Evolutionary conservation across 2,888 invertebrate species (phyloP), one percentile per base, ranked within the genome.

Genomic region (Sericinus montela): DNA sequence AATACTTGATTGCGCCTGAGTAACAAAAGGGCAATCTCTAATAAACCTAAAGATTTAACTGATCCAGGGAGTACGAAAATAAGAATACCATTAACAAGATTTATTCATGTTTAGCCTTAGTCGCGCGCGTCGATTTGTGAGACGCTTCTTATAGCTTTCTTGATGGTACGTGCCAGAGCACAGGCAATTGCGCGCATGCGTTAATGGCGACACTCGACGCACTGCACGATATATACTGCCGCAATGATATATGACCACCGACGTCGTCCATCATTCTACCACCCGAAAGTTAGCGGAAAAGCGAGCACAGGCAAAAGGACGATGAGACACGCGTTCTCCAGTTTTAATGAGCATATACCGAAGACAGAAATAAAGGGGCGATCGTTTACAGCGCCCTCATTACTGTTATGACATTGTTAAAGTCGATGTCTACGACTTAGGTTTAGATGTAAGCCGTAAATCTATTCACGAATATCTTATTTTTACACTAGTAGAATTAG

Each of bases 221-320:
- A 85, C 80, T 62, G 67, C 65, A 75, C 80, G 76, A 86, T 85
- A 86, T 86, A 87, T 87, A 87, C 84, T 83, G 78, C 84, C 65
- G 69, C 79, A 82, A 83, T 88, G 87, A 88, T 88, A 86, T 87
- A 88, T 80, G 76, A 69, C 76, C 83, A 77, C 71, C 73, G 78
- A 72, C 76, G 71, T 83, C 87, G 82, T 87, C 66, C 83, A 86
- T 87, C 86, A 86, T 84, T 68, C 85, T 82, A 87, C 87, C 86
- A 86, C 87, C 87, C 87, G 82, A 87, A 87, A 86, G 84, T 87
- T 83, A 86, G 84, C 73, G 75, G 86, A 81, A 86, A 80, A 86
- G 69, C 74, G 67, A 66, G 58, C 55, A 60, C 63, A 71, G 78
- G 73, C 75, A 85, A 86, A 87, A 84, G 65, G 73, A 83, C 70